phyloP scores from a whole-genome alignment of 2,888 invertebrate genomes.

The Epinotia demarniana region DNA sequence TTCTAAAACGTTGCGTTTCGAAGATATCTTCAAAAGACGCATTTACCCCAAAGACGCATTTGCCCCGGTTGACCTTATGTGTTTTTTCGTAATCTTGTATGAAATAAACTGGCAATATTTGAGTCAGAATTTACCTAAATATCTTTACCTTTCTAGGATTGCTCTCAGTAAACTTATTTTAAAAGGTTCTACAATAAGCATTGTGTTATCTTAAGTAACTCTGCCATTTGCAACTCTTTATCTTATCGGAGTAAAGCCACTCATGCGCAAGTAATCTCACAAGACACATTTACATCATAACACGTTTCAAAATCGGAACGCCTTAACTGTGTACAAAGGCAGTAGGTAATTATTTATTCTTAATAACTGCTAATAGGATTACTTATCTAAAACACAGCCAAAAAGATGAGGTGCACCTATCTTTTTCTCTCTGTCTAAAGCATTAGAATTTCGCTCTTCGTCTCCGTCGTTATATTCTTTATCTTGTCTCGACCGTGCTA shows the following conservation, averaged over 20 bases:
- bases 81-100: too few species aligned
- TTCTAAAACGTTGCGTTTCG: too few species aligned
- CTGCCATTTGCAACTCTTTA: conserved; percentile 3
- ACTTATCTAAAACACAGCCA: neutral
- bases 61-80: too few species aligned
- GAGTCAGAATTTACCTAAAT: too few species aligned
- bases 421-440: neutral
- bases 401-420: neutral
- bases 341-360: neutral
- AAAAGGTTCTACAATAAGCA: neutral
- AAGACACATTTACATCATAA: conserved; percentile 25
- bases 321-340: neutral
- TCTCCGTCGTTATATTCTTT: neutral
- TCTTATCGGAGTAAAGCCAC: conserved; percentile 15
- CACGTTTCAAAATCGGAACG: neutral
- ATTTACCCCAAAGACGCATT: too few species aligned
- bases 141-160: neutral
- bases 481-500: conserved; percentile 33
- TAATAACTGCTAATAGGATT: neutral
- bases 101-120: too few species aligned
- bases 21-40: too few species aligned
- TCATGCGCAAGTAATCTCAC: conserved; percentile 29
- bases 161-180: neutral
- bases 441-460: neutral
- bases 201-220: neutral